Evolutionary conservation across 2,113 vertebrate genomes (phyloP).

Genomic region (Piprites chloris): DNA sequence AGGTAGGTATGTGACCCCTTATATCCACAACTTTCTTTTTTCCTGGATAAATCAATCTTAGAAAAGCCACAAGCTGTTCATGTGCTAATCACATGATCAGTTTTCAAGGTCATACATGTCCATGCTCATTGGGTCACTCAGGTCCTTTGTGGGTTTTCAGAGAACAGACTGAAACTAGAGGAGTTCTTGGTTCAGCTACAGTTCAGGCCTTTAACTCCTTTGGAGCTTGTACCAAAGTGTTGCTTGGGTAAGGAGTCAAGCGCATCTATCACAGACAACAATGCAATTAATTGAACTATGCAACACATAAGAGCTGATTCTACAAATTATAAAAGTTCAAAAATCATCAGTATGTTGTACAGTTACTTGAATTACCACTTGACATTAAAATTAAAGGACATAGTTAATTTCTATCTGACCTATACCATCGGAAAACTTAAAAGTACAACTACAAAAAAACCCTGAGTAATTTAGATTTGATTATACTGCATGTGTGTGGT

Average conservation of each 20-base stretch:
- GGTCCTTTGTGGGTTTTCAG: background rate
- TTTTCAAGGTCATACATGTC: background rate
- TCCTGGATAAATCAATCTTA: background rate
- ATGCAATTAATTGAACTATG: background rate
- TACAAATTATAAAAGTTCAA: background rate
- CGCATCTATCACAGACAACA: background rate
- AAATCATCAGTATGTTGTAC: background rate
- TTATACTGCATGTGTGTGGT: background rate
- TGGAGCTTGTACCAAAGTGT: background rate
- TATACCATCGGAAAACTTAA: background rate
- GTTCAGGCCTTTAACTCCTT: background rate
- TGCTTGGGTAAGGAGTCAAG: background rate
- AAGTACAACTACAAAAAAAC: background rate
- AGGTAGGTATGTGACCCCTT: background rate
- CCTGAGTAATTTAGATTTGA: background rate
- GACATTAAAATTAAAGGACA: background rate
- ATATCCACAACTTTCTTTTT: background rate
- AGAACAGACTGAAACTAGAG: background rate
- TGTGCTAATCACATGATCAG: too few species aligned
- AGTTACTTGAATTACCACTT: slow-evolving; percentile 18
- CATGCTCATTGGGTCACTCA: background rate
- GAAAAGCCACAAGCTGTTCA: background rate
- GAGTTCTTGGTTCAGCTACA: background rate
- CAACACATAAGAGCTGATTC: background rate
- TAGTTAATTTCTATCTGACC: slow-evolving; percentile 1